Conservation (phyloP, 2,797 vertebrate species). For the Rhinogobio ventralis region DNA sequence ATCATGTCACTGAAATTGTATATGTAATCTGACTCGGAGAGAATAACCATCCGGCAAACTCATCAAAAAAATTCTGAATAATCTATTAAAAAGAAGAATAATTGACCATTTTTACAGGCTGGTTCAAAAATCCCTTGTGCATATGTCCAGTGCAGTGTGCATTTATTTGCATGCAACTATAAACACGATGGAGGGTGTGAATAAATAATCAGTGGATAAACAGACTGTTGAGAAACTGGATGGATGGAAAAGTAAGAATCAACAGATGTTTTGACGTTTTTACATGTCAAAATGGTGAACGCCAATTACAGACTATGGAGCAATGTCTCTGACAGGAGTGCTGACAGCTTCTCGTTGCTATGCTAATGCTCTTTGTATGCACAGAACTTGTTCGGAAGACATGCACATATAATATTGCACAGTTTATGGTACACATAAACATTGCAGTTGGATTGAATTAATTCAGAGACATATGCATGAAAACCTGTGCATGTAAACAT, state of each 20-base stretch:
- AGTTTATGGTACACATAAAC: neutral
- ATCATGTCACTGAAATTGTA: constrained; percentile 9
- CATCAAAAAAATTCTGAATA: neutral
- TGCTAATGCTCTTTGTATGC: neutral
- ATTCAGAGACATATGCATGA: neutral
- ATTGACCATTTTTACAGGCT: neutral
- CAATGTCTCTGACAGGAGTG: neutral
- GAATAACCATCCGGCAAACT: constrained; percentile 4
- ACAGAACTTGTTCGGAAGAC: neutral
- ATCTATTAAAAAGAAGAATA: neutral
- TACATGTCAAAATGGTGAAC: neutral
- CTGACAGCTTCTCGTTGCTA: constrained; percentile 10
- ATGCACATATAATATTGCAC: neutral
- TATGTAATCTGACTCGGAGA: neutral
- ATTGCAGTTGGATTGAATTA: neutral
- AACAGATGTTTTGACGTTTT: constrained; percentile 7
- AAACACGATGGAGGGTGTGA: neutral
- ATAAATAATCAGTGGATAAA: constrained; percentile 8
- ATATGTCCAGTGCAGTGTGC: neutral
- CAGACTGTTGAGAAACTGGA: neutral
- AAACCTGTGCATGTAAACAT: neutral
- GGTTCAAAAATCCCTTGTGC: neutral
- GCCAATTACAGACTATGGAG: neutral
- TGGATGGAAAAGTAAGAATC: neutral
- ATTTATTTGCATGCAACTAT: neutral